These are phyloP conservation scores for Pelecanoides urinatrix DNA, from an alignment of 2,113 vertebrate genomes.

Conservation along the genomic window DNA sequence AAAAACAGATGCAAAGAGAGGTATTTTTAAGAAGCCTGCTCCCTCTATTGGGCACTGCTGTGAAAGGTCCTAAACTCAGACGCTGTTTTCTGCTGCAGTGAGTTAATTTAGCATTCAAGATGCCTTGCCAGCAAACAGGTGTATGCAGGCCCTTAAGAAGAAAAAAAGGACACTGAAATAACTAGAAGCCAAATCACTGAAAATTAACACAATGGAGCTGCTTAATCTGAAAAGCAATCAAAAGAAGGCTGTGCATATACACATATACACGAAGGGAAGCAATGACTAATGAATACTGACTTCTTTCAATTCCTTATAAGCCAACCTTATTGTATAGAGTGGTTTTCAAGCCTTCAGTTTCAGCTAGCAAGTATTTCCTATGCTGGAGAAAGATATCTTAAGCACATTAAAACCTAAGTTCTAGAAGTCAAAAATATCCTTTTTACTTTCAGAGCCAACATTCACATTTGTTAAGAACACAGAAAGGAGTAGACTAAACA, in stretches of 20 bases:
- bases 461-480: neutral
- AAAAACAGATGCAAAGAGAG: neutral
- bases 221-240: neutral
- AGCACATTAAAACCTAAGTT: neutral
- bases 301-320: neutral
- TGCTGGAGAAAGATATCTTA: neutral
- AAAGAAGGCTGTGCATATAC: neutral
- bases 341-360: neutral
- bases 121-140: neutral
- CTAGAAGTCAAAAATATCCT: neutral
- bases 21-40: neutral
- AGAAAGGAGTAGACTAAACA: neutral
- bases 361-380: neutral
- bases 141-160: neutral
- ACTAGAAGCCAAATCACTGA: neutral
- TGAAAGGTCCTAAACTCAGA: neutral
- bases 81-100: neutral
- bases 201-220: neutral
- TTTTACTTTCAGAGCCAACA: neutral
- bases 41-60: conserved; percentile 13
- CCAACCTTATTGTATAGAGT: neutral
- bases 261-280: neutral
- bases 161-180: neutral
- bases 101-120: neutral
- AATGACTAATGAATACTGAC: neutral